These are phyloP conservation scores for Hoplostethus mediterraneus DNA, from an alignment of 2,797 vertebrate genomes.

Conservation along the genomic window DNA sequence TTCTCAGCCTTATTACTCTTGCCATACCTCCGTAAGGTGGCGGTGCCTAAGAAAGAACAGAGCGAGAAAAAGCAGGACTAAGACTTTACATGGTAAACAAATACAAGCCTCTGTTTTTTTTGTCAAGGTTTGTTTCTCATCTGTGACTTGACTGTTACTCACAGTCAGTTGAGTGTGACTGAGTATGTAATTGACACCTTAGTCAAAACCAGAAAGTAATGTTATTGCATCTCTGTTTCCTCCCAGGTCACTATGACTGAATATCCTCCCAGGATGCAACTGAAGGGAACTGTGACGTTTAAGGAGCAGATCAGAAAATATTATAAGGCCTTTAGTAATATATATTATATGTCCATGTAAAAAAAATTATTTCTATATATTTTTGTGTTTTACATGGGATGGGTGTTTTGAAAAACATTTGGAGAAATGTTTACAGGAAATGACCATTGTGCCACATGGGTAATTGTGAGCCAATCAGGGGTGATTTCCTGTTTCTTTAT, in stretches of 20 bases:
- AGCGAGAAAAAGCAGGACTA: constrained; percentile 80
- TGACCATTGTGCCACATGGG: constrained; percentile 80
- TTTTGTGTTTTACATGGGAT: constrained; percentile 78
- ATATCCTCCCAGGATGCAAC: constrained; percentile 58
- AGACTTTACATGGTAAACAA: constrained; percentile 62
- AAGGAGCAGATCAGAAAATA: constrained; percentile 80
- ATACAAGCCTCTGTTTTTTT: background rate
- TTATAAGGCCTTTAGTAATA: constrained; percentile 87
- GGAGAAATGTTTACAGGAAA: constrained; percentile 82
- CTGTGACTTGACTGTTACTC: background rate
- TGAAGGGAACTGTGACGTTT: constrained; percentile 83
- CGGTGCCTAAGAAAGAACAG: constrained; percentile 90
- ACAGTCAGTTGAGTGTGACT: background rate
- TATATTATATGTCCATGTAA: constrained; percentile 76
- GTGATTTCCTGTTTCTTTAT: constrained; percentile 65
- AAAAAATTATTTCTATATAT: constrained; percentile 79
- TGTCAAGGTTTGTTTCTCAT: background rate
- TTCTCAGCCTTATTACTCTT: constrained; percentile 85
- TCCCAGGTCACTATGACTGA: constrained; percentile 73
- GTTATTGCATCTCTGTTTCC: constrained; percentile 26
- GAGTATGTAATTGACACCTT: too few relatives aligned
- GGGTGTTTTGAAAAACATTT: constrained; percentile 79
- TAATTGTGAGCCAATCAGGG: constrained; percentile 76
- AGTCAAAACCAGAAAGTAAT: background rate
- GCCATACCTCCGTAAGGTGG: constrained; percentile 89